A percentile compares a stretch with the other conserved stretches of the same genome.
Conservation (phyloP, 2,888 invertebrate genomes). For the Phorcus lineatus region DNA sequence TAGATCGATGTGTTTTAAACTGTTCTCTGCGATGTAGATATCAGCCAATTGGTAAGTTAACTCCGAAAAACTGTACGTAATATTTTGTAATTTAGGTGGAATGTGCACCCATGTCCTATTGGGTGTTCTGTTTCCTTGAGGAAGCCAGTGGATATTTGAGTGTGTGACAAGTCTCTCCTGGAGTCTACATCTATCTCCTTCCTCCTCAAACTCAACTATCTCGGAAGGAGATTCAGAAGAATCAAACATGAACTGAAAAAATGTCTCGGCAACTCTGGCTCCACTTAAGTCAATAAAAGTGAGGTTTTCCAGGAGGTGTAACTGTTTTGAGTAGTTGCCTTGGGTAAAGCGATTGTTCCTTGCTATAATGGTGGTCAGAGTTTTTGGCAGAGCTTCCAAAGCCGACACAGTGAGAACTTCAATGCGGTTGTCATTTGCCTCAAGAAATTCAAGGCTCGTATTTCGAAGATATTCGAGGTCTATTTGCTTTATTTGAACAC, state of each 20-base stretch:
- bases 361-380: neutral
- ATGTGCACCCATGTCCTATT: neutral
- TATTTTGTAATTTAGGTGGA: neutral
- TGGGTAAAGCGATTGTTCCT: neutral
- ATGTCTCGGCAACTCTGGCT: too few species aligned
- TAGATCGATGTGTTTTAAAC: conserved; percentile 29
- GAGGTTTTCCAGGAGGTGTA: too few species aligned
- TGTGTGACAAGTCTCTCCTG: neutral
- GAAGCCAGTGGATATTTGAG: too few species aligned
- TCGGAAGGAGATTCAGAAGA: too few species aligned
- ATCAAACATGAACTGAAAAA: too few species aligned
- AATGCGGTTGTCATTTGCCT: neutral
- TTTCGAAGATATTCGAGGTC: neutral
- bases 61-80: neutral
- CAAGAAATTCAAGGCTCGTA: neutral
- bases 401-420: neutral
- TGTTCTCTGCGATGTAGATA: neutral
- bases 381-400: neutral
- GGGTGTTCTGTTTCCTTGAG: neutral
- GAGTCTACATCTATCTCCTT: too few species aligned
- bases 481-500: neutral
- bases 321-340: too few species aligned
- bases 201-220: too few species aligned
- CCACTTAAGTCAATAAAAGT: too few species aligned
- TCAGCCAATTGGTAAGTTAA: neutral